Percentiles rank a stretch among this genome's conserved stretches.
phyloP scores from a whole-genome alignment of 2,888 invertebrate genomes.

The Sphecodes monilicornis region DNA sequence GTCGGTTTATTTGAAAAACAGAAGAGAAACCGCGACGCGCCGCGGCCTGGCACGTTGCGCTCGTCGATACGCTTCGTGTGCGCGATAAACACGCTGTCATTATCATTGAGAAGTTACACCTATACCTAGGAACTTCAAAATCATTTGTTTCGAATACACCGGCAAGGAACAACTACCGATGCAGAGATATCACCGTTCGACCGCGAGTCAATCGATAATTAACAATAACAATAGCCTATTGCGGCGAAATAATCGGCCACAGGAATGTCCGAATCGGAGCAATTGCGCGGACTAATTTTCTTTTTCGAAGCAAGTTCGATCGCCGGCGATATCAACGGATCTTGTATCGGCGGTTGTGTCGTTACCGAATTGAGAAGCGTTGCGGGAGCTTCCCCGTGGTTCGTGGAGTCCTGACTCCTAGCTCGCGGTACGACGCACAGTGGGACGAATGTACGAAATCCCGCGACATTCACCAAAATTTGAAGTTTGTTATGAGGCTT shows the following conservation, averaged over 20 bases:
- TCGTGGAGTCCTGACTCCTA: no score
- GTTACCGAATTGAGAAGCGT: conserved; percentile 22
- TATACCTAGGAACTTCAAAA: background rate
- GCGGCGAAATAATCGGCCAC: background rate
- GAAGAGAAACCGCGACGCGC: background rate
- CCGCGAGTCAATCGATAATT: no score
- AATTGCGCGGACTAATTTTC: background rate
- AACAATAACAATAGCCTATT: background rate
- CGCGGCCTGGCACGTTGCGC: background rate
- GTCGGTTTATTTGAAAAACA: conserved; percentile 9
- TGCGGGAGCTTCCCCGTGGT: no score
- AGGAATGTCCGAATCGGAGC: background rate
- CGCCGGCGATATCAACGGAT: background rate
- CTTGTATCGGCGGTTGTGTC: conserved; percentile 3
- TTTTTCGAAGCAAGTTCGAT: background rate
- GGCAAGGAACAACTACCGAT: no score
- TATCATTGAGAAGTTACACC: background rate
- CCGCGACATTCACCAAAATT: no score
- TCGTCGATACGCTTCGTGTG: background rate
- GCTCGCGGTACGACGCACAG: no score
- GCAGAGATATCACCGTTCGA: no score
- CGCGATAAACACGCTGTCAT: background rate
- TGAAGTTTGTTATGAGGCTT: no score
- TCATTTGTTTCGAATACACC: background rate
- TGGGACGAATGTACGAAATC: no score